Evolutionary conservation across 2,113 vertebrate species (phyloP).

Genomic region (Anarhynchus alexandrinus): DNA sequence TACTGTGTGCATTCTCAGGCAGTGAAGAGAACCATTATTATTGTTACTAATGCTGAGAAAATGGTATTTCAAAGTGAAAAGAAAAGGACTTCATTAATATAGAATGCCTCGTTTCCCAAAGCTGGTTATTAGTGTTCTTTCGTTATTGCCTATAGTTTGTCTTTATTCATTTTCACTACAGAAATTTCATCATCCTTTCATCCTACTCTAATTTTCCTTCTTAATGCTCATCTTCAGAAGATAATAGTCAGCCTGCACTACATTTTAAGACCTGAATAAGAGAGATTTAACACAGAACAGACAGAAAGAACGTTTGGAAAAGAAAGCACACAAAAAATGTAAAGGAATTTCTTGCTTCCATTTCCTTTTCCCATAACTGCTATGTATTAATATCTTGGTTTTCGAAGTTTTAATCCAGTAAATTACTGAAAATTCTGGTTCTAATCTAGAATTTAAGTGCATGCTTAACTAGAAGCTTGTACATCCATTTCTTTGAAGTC

Average conservation of each 20-base stretch:
- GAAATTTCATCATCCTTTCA: slow-evolving; percentile 24
- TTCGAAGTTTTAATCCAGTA: not conserved
- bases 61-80: slow-evolving; percentile 22
- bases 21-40: not conserved
- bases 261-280: not conserved
- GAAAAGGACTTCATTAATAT: slow-evolving; percentile 3
- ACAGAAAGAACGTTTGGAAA: not conserved
- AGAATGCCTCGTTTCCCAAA: not conserved
- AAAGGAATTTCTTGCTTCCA: not conserved
- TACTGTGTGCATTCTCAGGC: not conserved
- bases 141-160: not conserved
- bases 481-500: not conserved
- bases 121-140: slow-evolving; percentile 3
- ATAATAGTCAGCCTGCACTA: not conserved
- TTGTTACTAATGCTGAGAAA: slow-evolving; percentile 22
- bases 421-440: not conserved
- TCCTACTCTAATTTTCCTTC: slow-evolving; percentile 18
- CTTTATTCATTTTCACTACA: slow-evolving; percentile 22
- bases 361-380: not conserved
- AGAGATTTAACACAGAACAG: not conserved
- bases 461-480: not conserved
- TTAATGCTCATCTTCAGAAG: not conserved
- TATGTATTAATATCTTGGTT: not conserved
- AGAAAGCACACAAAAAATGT: not conserved
- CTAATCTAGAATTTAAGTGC: not conserved